These are phyloP conservation scores for Bombus polaris DNA, from an alignment of 1,140 invertebrate genomes.

Conservation along the genomic window DNA sequence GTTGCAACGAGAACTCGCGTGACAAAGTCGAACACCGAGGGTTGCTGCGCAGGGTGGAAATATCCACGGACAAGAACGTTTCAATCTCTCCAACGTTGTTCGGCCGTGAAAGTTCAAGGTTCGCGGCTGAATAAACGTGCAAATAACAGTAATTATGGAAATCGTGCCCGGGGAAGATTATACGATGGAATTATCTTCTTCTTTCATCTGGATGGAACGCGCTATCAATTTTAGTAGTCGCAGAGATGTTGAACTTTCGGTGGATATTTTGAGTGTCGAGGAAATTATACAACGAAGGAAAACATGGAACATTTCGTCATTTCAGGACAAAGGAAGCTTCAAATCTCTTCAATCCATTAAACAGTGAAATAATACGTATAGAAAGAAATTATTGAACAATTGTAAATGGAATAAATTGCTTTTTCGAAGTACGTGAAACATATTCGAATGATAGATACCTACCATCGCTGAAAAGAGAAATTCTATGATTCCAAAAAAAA, in stretches of 20 bases:
- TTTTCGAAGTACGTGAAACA: too few species aligned
- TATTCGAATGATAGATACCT: too few species aligned
- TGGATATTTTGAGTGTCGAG: neutral
- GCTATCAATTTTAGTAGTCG: neutral
- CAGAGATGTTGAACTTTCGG: neutral
- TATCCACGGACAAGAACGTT: neutral
- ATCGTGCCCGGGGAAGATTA: neutral
- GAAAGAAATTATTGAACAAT: too few species aligned
- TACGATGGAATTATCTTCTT: neutral
- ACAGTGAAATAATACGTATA: too few species aligned
- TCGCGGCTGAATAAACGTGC: neutral
- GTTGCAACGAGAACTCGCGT: constrained; percentile 1
- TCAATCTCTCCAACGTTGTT: neutral
- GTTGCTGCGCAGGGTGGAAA: neutral
- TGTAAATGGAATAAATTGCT: too few species aligned
- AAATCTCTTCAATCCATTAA: too few species aligned
- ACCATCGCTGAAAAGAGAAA: too few species aligned
- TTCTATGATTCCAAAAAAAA: too few species aligned
- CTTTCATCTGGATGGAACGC: constrained; percentile 12
- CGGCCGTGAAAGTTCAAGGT: neutral
- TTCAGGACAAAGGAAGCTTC: neutral
- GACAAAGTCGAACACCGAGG: neutral
- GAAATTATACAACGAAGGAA: neutral
- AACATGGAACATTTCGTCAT: neutral
- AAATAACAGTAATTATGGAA: neutral